Evolutionary conservation across 2,113 vertebrate species (phyloP).

Genomic region (Oncorhynchus keta): DNA sequence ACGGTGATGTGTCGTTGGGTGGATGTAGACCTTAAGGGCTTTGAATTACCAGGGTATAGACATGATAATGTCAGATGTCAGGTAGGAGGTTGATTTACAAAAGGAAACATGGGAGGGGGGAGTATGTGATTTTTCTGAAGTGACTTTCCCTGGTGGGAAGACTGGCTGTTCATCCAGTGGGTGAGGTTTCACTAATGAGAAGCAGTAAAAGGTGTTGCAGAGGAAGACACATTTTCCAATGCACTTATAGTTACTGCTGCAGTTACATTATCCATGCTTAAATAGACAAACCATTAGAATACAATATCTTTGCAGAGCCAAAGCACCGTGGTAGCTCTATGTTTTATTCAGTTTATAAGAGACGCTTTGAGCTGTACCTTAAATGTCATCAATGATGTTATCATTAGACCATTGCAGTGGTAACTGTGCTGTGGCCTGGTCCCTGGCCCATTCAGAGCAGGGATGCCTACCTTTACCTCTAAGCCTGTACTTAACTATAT

Average conservation of each 20-base stretch:
- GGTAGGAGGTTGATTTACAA: slow-evolving; percentile 46
- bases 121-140: slow-evolving; percentile 15
- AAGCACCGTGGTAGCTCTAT: too few species aligned
- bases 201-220: neutral
- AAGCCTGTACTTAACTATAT: too few species aligned
- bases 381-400: too few species aligned
- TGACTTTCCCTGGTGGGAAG: slow-evolving; percentile 11
- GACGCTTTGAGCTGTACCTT: too few species aligned
- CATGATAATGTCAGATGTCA: slow-evolving; percentile 59
- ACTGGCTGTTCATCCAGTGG: neutral
- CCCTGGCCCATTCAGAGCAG: neutral
- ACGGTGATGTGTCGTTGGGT: slow-evolving; percentile 43
- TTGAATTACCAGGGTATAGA: slow-evolving; percentile 61
- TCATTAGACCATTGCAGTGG: too few species aligned
- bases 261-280: neutral
- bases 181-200: slow-evolving; percentile 7
- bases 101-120: slow-evolving; percentile 9
- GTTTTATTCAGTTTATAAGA: too few species aligned
- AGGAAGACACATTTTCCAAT: neutral
- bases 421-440: too few species aligned
- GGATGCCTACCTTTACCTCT: too few species aligned
- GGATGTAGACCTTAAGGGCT: slow-evolving; percentile 34
- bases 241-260: neutral
- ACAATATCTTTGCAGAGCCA: neutral
- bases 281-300: neutral